Base-by-base conservation (phyloP, 2,888 invertebrate genomes). In the Vannuccia rotundouncinata region DNA sequence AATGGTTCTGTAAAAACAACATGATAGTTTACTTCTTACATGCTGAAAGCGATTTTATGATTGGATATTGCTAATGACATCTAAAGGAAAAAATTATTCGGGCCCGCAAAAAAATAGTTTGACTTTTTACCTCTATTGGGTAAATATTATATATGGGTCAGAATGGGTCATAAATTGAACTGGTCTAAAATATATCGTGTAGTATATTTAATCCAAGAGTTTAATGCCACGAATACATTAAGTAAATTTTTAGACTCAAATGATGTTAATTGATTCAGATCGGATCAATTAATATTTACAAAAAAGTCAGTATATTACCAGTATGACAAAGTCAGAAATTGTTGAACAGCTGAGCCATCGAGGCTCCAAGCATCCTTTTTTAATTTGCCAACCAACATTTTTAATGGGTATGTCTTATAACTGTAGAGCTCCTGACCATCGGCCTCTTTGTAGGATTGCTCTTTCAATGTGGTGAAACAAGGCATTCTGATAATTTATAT, bases 1-100 rank as follows among this genome's bases (percentile, higher is more conserved):
- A 66, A 22, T 66, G 66, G 25, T 22, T 66, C 13, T 66, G 66
- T 66, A n/a, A 66, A 17, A 66, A 22, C 66, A 66, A 66, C 66
- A 27, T 66, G 66, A 66, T 66, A 66, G 66, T 66, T 17, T 27
- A 66, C 66, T n/a, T n/a, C n/a, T 66, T 66, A 22, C 66, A 2
- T 66, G 66, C 66, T 66, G 66, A 66, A n/a, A 66, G 66, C 66
- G 66, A 66, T n/a, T 66, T 45, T 66, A 66, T n/a, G 25, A 66
- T 66, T 66, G 22, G 25, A 66, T 66, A 66, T 66, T 66, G 66
- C 5, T 66, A 66, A 66, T 66, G 66, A 66, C 25, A 66, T 66
- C 66, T 22, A 66, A 66, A 66, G 13, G 66, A 66, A 66, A 66
- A 66, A 66, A 66, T 66, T 66, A 66, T 17, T 66, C 66, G 25